phyloP scores from a whole-genome alignment of 2,113 vertebrate species.

The Orthochromis indermauri region DNA sequence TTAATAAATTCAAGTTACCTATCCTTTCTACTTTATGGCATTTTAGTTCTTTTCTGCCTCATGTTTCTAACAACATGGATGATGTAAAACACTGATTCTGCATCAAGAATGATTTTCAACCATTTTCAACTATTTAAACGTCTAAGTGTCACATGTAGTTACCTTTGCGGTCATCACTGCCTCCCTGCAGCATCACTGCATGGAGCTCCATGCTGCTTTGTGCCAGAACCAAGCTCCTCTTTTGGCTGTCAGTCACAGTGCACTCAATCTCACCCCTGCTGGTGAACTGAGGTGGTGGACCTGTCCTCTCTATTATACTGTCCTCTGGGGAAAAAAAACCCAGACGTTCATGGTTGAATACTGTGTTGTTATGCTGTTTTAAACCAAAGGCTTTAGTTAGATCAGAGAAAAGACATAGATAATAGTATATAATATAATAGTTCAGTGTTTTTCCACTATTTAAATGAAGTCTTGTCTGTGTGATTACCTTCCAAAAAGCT shows the following conservation, averaged over 20 bases:
- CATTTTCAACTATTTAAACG: rapidly evolving
- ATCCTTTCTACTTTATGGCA: background rate
- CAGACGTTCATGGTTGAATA: rapidly evolving
- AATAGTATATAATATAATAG: background rate
- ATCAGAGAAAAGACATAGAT: background rate
- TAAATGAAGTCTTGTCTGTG: background rate
- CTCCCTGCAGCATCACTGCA: conserved; percentile 55
- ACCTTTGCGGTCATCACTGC: conserved; percentile 39
- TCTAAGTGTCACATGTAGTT: background rate
- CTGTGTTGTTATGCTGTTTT: background rate
- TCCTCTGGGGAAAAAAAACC: rapidly evolving
- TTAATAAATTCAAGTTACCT: rapidly evolving
- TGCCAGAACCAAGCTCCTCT: conserved; percentile 20
- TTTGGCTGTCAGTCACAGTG: background rate
- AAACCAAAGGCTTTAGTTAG: background rate
- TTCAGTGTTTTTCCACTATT: background rate
- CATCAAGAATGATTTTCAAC: background rate
- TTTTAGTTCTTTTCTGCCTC: background rate
- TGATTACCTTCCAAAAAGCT: conserved; percentile 48
- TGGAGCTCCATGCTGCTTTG: conserved; percentile 48
- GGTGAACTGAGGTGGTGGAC: background rate
- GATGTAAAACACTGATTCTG: too few relatives aligned
- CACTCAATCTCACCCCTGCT: background rate
- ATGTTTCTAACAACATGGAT: background rate
- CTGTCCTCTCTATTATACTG: rapidly evolving